These are phyloP conservation scores for Pilophorus perplexus DNA, from an alignment of 2,888 invertebrate species.

Conservation along the genomic window DNA sequence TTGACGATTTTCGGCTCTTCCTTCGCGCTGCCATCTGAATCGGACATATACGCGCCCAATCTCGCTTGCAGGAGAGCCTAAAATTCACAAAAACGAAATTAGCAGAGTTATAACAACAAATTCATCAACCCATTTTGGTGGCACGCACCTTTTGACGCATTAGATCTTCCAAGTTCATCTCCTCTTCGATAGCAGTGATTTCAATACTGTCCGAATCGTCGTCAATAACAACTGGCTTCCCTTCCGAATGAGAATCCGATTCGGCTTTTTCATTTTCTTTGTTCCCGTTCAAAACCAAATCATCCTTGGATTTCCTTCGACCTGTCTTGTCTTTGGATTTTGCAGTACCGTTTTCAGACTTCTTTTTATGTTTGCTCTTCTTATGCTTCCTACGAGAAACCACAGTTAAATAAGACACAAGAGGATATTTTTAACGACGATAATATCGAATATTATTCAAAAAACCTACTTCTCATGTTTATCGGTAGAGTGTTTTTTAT, in stretches of 20 bases:
- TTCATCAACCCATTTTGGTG: not conserved
- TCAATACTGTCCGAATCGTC: slow-evolving; percentile 59
- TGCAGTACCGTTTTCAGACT: slow-evolving; percentile 53
- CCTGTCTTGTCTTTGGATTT: slow-evolving; percentile 48
- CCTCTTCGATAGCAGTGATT: slow-evolving; percentile 75
- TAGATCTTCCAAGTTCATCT: slow-evolving; percentile 80
- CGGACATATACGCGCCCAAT: slow-evolving; percentile 69
- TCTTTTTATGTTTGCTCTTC: slow-evolving; percentile 56
- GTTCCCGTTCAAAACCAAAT: slow-evolving; percentile 49
- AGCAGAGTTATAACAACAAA: not conserved
- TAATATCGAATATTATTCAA: no score
- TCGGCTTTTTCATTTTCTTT: slow-evolving; percentile 50
- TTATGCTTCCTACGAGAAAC: slow-evolving; percentile 57
- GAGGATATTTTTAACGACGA: no score
- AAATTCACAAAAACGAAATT: slow-evolving; percentile 34
- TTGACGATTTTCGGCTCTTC: slow-evolving; percentile 50
- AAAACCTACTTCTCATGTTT: slow-evolving; percentile 55
- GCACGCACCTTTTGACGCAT: slow-evolving; percentile 78
- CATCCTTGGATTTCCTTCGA: slow-evolving; percentile 53
- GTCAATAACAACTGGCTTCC: slow-evolving; percentile 37
- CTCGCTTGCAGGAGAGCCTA: slow-evolving; percentile 68
- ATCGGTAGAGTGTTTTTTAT: slow-evolving; percentile 56
- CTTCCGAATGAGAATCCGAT: slow-evolving; percentile 43
- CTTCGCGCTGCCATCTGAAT: slow-evolving; percentile 47
- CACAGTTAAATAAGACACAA: no score